Evolutionary conservation across 2,113 vertebrate species (phyloP).

Genomic region (Ptilonorhynchus violaceus): DNA sequence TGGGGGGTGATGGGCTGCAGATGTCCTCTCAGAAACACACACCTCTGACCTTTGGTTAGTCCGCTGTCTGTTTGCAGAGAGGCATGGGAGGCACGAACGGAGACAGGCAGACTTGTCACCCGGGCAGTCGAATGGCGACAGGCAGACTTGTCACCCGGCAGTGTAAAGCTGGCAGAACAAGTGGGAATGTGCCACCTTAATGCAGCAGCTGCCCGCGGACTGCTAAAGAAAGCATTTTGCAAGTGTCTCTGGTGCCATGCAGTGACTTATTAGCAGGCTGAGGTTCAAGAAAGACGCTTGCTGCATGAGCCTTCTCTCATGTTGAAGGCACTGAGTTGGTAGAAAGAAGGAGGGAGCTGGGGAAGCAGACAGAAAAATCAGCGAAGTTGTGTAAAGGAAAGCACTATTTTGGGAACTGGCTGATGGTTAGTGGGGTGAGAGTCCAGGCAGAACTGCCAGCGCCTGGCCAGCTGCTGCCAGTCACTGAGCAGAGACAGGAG

Average conservation of each 20-base stretch:
- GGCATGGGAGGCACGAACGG: neutral
- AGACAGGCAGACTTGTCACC: neutral
- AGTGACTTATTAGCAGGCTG: neutral
- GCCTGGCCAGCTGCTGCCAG: neutral
- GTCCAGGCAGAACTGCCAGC: neutral
- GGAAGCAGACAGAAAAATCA: neutral
- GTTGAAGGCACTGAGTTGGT: neutral
- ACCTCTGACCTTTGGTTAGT: neutral
- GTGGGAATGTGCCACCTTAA: neutral
- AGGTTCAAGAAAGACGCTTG: neutral
- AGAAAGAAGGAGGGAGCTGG: neutral
- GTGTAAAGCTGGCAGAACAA: neutral
- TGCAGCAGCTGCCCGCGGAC: neutral
- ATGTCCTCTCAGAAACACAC: neutral
- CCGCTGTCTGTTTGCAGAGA: rapidly evolving
- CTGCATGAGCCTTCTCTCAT: neutral
- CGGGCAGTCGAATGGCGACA: neutral
- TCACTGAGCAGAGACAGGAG: neutral
- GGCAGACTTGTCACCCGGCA: no score
- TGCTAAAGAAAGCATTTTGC: neutral
- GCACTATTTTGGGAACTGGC: rapidly evolving
- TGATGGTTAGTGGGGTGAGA: neutral
- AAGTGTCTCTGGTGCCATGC: neutral
- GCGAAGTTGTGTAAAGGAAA: neutral
- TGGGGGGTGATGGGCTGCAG: neutral